A percentile compares a stretch with the other conserved stretches of the same genome.
Evolutionary conservation across 1,140 invertebrate species (phyloP).

Genomic region (Acromyrmex echinatior): DNA sequence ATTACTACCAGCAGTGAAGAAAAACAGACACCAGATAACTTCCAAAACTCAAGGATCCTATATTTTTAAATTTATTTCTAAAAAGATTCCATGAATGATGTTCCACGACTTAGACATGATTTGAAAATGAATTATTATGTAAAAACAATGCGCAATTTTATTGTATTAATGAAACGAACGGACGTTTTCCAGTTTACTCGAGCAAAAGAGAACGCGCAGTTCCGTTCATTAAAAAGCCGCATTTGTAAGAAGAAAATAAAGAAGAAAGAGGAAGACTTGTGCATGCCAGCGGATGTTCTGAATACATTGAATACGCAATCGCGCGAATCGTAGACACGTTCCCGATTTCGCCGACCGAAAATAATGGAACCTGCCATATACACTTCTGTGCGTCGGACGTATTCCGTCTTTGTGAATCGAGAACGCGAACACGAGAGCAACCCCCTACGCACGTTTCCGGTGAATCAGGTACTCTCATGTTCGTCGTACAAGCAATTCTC

Average conservation of each 20-base stretch:
- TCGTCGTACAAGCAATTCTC: constrained; percentile 4
- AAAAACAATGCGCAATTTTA: background rate
- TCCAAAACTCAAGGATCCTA: background rate
- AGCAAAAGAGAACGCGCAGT: background rate
- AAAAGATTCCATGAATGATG: background rate
- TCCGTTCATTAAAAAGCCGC: background rate
- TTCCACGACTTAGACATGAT: background rate
- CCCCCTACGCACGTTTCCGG: constrained; percentile 45
- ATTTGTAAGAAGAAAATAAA: background rate
- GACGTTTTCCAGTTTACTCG: background rate
- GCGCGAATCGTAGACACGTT: background rate
- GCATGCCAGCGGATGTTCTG: constrained; percentile 18
- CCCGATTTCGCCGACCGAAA: constrained; percentile 14
- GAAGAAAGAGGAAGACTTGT: background rate
- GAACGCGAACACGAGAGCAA: constrained; percentile 14
- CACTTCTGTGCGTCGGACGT: constrained; percentile 6
- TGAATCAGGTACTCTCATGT: constrained; percentile 7
- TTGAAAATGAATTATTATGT: background rate
- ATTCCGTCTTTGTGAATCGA: constrained; percentile 49
- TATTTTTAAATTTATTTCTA: background rate
- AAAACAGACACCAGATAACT: constrained; percentile 25
- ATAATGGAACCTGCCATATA: constrained; percentile 47
- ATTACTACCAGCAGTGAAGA: background rate
- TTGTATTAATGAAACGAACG: background rate
- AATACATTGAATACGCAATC: constrained; percentile 28